These are phyloP conservation scores for Stegodyphus mimosarum DNA, from an alignment of 1,140 invertebrate species.

Conservation along the genomic window DNA sequence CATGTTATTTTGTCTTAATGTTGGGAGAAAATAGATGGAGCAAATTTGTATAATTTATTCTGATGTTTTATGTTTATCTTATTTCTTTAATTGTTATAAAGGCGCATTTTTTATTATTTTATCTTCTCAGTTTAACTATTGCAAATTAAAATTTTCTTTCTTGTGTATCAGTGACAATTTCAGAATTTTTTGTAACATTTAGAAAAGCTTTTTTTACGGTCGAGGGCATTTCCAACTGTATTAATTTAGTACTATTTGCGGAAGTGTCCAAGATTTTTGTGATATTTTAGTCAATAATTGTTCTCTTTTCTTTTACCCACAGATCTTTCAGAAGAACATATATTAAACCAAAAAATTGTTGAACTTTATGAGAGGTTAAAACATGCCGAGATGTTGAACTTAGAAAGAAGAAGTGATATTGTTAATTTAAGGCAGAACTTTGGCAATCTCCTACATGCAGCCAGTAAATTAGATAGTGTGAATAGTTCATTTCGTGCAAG, in stretches of 20 bases:
- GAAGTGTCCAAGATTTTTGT: neutral
- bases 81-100: too few relatives aligned
- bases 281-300: constrained; percentile 6
- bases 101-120: too few relatives aligned
- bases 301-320: constrained; percentile 42
- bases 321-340: constrained; percentile 74
- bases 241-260: neutral
- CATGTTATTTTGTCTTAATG: too few relatives aligned
- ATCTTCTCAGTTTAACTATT: neutral
- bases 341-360: constrained; percentile 76
- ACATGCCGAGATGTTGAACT: constrained; percentile 79
- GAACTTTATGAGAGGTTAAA: constrained; percentile 78
- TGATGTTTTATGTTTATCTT: too few relatives aligned
- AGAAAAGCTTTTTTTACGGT: neutral
- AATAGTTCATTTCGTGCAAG: constrained; percentile 50
- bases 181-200: neutral
- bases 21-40: too few relatives aligned
- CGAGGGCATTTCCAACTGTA: neutral
- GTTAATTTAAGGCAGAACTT: constrained; percentile 74
- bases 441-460: constrained; percentile 65
- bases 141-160: neutral
- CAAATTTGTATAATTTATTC: too few relatives aligned
- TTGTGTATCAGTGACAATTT: neutral
- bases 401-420: constrained; percentile 78
- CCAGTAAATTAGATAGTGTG: neutral